Percentiles rank a stretch among this genome's conserved stretches.
phyloP scores from a whole-genome alignment of 37 sponge, comb jelly and placozoan species.

The Petrosia ficiformis region DNA sequence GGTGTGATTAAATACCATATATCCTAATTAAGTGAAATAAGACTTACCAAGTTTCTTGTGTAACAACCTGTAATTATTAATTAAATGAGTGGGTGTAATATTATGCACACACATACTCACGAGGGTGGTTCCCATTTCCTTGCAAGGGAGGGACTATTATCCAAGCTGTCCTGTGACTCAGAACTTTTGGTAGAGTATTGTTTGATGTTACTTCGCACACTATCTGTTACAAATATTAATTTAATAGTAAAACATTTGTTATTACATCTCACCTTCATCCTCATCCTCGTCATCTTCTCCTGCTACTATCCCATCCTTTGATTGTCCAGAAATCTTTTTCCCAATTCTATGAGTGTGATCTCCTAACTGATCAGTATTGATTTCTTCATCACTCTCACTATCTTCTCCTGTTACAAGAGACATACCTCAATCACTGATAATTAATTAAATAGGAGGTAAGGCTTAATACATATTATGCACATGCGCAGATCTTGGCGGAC shows the following conservation, averaged over 20 bases:
- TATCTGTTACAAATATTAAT: not conserved
- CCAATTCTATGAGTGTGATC: slow-evolving; percentile 1
- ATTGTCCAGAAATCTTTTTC: not conserved
- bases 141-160: too few relatives aligned
- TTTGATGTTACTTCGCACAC: not conserved
- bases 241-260: not conserved
- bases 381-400: slow-evolving; percentile 69
- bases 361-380: slow-evolving; percentile 50
- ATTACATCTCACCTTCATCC: slow-evolving; percentile 1
- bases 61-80: slow-evolving; percentile 23
- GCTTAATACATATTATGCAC: too few relatives aligned
- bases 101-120: slow-evolving; percentile 17
- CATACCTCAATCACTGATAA: too few relatives aligned
- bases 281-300: slow-evolving; percentile 80
- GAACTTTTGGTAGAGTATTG: too few relatives aligned
- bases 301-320: slow-evolving; percentile 29
- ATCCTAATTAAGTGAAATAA: not conserved
- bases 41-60: slow-evolving; percentile 57
- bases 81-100: not conserved
- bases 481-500: too few relatives aligned
- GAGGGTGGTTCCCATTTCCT: slow-evolving; percentile 33
- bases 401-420: slow-evolving; percentile 72
- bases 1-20: not conserved
- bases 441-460: not conserved
- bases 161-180: too few relatives aligned